Evolutionary conservation across 1,140 invertebrate species (phyloP).

Genomic region (Antheraea mylitta): DNA sequence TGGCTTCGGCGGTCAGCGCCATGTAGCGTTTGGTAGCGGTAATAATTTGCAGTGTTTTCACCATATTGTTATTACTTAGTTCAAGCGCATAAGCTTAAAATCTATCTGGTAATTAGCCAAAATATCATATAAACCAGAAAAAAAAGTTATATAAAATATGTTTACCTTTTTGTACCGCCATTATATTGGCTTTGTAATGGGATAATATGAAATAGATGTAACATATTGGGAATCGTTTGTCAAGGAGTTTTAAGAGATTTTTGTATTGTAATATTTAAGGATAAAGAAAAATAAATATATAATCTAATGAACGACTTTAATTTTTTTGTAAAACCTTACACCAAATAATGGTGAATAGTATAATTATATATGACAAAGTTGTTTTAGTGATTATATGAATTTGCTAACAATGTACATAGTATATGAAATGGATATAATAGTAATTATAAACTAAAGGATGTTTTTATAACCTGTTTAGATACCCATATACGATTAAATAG

Average conservation of each 20-base stretch:
- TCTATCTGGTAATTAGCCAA: not conserved
- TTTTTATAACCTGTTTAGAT: no score
- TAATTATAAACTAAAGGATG: no score
- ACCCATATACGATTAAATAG: no score
- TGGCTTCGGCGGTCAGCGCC: slow-evolving; percentile 53
- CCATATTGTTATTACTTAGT: not conserved
- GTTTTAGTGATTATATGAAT: no score
- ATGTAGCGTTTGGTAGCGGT: slow-evolving; percentile 49
- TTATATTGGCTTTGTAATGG: not conserved
- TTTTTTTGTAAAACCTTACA: no score
- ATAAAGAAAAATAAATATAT: no score
- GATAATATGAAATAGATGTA: not conserved
- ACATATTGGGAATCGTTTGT: not conserved
- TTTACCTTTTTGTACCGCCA: not conserved
- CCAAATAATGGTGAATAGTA: no score
- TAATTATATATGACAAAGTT: no score
- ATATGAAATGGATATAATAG: no score
- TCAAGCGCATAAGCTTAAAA: not conserved
- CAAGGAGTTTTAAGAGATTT: not conserved
- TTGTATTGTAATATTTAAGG: not conserved
- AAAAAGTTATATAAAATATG: not conserved
- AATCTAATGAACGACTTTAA: no score
- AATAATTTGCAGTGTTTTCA: not conserved
- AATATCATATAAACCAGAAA: not conserved
- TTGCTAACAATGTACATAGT: no score